Evolutionary conservation across 2,797 vertebrate species (phyloP), one percentile per base, ranked within the genome.

Genomic region (Aplochiton taeniatus): DNA sequence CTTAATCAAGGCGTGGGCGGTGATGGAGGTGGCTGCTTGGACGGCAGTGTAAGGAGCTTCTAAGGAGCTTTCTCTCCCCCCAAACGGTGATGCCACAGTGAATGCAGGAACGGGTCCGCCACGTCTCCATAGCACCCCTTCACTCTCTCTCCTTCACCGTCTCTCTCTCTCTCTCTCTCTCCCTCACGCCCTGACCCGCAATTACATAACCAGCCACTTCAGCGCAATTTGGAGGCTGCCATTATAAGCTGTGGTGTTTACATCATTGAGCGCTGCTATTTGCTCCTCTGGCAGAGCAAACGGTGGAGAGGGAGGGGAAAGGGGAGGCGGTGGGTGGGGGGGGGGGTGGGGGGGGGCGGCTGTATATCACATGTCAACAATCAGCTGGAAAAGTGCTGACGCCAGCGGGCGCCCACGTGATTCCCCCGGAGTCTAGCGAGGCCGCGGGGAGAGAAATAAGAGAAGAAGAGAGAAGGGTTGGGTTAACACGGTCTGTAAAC

Each of bases 121-220:
- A 31, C 6, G 31, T 31, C 6, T 6, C 31, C 31, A 31, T 31
- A 31, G 31, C 31, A 31, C 31, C 31, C 31, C 31, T 6, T 6
- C 31, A 6, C 31, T 31, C 31, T 31, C 31, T 31, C 31, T 31
- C 31, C n/a, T n/a, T n/a, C n/a, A n/a, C 8, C 7, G 19, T 48
- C 14, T 48, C 45, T 73, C 47, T 72, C 48, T 58, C 63, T 76
- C 77, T 10, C 43, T 58, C 65, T 72, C 47, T 70, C 66, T 66
- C 57, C 49, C 17, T n/a, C 41, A 47, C 18, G 8, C 67, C 63
- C 72, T 70, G 84, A 84, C 75, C 71, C 20, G 61, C 78, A 89
- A 88, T 90, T 85, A 90, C 71, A 74, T 57, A 74, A 72, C 61
- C 61, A 73, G 72, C 70, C 80, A 79, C 84, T 86, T 81, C 72